A percentile compares a stretch with the other conserved stretches of the same genome.
These are phyloP conservation scores for Romanomermis culicivorax DNA, from an alignment of 2,888 invertebrate genomes.

Conservation along the genomic window DNA sequence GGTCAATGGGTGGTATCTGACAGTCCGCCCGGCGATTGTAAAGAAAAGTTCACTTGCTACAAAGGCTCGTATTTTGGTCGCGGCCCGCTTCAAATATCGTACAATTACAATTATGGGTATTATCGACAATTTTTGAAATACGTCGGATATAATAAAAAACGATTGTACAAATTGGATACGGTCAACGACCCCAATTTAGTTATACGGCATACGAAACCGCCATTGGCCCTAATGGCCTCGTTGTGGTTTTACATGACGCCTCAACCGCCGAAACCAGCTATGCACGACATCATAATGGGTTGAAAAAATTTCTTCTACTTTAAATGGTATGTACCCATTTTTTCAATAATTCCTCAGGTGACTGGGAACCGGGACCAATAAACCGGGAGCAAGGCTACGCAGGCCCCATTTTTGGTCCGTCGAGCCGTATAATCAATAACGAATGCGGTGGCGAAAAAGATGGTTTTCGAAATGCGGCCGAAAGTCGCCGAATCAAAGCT, in stretches of 20 bases:
- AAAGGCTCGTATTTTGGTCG: conserved; percentile 5
- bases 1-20: too few species aligned
- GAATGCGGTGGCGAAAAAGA: background rate
- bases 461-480: background rate
- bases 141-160: background rate
- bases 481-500: conserved; percentile 13
- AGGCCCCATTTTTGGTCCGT: conserved; percentile 3
- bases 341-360: too few species aligned
- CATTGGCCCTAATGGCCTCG: background rate
- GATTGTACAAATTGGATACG: conserved; percentile 2
- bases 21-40: conserved; percentile 18
- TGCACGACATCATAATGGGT: conserved; percentile 4
- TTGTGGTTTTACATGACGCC: conserved; percentile 8
- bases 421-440: background rate
- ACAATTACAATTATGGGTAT: conserved; percentile 3
- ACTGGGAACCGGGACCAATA: background rate
- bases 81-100: conserved; percentile 1
- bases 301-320: background rate
- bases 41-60: conserved; percentile 12
- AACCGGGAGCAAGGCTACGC: background rate
- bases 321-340: too few species aligned
- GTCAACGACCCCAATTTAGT: background rate
- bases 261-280: conserved; percentile 4
- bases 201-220: background rate
- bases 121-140: background rate